Evolutionary conservation across 2,888 invertebrate species (phyloP), one percentile per base, ranked within the genome.

Genomic region (Lepidochitona cinerea): DNA sequence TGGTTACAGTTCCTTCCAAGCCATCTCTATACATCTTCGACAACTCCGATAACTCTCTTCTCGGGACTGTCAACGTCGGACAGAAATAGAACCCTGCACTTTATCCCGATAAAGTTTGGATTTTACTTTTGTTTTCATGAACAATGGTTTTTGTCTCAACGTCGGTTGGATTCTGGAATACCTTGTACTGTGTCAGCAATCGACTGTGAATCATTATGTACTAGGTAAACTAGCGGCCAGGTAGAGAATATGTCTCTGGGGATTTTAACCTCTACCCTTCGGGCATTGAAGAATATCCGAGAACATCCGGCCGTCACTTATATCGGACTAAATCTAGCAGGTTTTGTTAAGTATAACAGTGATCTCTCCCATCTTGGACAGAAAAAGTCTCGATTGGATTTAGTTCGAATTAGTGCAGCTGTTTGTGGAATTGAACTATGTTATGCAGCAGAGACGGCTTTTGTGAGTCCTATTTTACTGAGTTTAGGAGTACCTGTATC

Each of bases 361-460:
- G 81, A 82, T 54, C 79, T 73, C 36, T 74, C 77, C 65, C 81
- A 83, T 65, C 79, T 85, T 68, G 71, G 72, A 12, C 75, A 77
- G 14, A 79, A 82, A 32, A 89, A 97, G 89, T 78, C 87, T 26
- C 83, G 85, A 33, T 72, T 85, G 3, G 84, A 89, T 78, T 91
- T 98, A 81, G 93, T 97, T 80, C 93, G 96, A 12, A 94, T 98
- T 79, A 97, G 97, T 29, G 95, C 97, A 0, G 97, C 97, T 0
- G 97, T 98, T 0, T 97, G 97, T 95, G 98, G 98, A 0, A 97
- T 98, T 74, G 98, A 98, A 90, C 97, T 98, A 91, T 97, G 98
- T 0, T 98, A 98, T 88, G 97, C 98, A 0, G 98, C 97, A 0
- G 98, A 98, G 92, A 98, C 98, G 0, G 98, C 98, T 0, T 98